Evolutionary conservation across 2,797 vertebrate genomes (phyloP).

Genomic region (Danio albolineatus): DNA sequence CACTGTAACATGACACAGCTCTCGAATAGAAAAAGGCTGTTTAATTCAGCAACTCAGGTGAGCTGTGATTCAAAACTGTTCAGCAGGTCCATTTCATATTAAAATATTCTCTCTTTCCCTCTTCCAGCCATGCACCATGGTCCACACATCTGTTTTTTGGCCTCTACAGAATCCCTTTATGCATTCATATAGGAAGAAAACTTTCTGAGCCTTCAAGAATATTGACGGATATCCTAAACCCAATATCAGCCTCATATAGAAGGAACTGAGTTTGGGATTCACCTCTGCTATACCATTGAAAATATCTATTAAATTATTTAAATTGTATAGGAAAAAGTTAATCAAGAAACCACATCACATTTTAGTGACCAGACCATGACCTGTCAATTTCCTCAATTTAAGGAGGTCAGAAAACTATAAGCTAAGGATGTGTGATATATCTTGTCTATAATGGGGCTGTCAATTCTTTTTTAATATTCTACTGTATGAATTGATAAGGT

Average conservation of each 20-base stretch:
- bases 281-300: neutral
- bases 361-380: neutral
- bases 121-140: neutral
- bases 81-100: constrained; percentile 22
- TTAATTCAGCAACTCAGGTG: neutral
- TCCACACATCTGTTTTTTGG: constrained; percentile 12
- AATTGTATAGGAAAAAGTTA: neutral
- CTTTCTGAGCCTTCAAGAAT: neutral
- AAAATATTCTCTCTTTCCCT: constrained; percentile 23
- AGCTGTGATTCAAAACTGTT: neutral
- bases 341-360: neutral
- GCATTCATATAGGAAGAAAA: neutral
- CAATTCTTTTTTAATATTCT: too few species aligned
- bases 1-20: neutral
- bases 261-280: neutral
- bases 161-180: neutral
- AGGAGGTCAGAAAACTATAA: too few species aligned
- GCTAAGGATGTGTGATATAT: too few species aligned
- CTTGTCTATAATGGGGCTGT: too few species aligned
- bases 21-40: neutral
- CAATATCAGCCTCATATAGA: constrained; percentile 5
- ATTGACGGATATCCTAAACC: neutral
- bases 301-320: neutral
- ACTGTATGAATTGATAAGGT: too few species aligned
- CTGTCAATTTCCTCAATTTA: too few species aligned